These are phyloP conservation scores for Felis catus DNA, from an alignment of 2,113 vertebrate genomes.

Conservation along the genomic window DNA sequence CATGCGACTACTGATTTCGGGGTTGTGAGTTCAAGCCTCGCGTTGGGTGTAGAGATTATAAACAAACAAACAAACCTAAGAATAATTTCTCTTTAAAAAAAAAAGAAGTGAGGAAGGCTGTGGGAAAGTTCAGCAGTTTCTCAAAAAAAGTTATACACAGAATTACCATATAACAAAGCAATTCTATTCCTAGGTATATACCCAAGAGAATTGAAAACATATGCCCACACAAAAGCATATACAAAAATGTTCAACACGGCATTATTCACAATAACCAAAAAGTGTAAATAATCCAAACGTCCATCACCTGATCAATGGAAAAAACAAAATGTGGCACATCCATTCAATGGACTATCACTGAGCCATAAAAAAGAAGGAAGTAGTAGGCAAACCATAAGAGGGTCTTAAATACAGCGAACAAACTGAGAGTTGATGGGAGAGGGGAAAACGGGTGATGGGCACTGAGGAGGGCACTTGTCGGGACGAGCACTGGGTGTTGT, in stretches of 20 bases:
- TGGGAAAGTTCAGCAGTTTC: neutral
- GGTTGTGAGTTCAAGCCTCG: too few species aligned
- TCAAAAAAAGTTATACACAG: neutral
- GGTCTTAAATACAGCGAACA: too few species aligned
- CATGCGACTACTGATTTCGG: too few species aligned
- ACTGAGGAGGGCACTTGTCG: too few species aligned
- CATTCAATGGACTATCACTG: neutral
- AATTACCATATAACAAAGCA: neutral
- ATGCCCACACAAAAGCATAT: neutral
- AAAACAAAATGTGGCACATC: neutral
- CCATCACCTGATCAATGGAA: neutral
- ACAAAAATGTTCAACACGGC: neutral
- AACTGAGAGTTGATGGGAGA: too few species aligned
- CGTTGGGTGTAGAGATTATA: too few species aligned
- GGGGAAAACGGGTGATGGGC: too few species aligned
- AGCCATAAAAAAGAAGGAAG: neutral
- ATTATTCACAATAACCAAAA: neutral
- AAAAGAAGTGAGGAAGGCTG: neutral
- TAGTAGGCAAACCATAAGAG: neutral
- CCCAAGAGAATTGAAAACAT: neutral
- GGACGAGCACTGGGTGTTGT: too few species aligned
- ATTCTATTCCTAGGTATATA: neutral
- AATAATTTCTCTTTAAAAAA: neutral
- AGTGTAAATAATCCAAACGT: neutral
- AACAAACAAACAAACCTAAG: too few species aligned